Evolutionary conservation across 2,888 invertebrate genomes (phyloP), one percentile per base, ranked within the genome.

Genomic region (Drosophila anomalata): DNA sequence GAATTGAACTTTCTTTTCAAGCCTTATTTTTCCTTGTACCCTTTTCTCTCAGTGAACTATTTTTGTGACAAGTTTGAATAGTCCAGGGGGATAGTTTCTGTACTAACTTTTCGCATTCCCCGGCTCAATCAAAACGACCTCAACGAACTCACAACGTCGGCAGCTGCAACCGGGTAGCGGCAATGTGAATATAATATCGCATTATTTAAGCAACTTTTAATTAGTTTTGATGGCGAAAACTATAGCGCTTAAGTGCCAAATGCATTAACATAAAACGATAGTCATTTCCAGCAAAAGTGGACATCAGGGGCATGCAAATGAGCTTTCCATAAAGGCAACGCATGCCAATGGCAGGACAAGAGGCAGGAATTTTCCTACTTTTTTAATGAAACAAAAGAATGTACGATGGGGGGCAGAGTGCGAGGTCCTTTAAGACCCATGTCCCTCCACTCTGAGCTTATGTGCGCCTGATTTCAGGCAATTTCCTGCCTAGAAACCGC

Each of bases 401-500:
- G 39, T 55, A 55, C 31, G 51, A 42, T 12, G 11, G 12, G 8
- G 12, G 39, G 36, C 9, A 39, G 29, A 54, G 68, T 52, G 55
- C 48, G 68, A 63, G 67, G 63, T 20, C 12, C 20, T 60, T 46
- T 46, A 57, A 60, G 60, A 36, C n/a, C 36, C 36, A n/a, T 61
- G 61, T n/a, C 36, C n/a, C 14, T 36, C 44, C 20, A 9, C 47
- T 29, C 39, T 58, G n/a, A 69, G 61, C 76, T 87, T 80, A 84
- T 77, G 78, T 84, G 88, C 84, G 88, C 88, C 88, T 87, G 89
- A 87, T 87, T 87, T 87, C 89, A 87, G 79, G 89, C 89, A 87
- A 89, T 89, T 87, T 89, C 87, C 87, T 88, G 87, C 89, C 87
- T 79, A 87, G 89, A 87, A 87, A 89, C 87, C 89, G 89, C 87